phyloP scores from a whole-genome alignment of 2,888 invertebrate genomes.

The Heteromyza rotundicornis region DNA sequence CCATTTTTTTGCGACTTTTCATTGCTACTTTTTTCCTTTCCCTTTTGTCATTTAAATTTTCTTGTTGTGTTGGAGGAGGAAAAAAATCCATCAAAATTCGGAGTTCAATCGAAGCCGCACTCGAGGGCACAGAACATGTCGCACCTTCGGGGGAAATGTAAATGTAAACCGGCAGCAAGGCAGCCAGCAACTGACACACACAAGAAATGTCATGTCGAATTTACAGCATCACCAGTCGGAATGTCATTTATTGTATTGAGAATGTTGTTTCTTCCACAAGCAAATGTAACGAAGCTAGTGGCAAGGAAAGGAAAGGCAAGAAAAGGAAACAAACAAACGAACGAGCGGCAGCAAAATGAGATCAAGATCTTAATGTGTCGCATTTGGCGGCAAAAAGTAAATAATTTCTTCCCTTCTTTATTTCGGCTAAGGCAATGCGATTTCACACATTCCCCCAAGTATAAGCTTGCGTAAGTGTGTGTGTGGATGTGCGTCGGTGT shows the following conservation, averaged over 20 bases:
- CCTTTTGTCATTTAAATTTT: neutral
- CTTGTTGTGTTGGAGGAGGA: neutral
- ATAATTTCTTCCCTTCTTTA: neutral
- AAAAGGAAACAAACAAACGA: too few species aligned
- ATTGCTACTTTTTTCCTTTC: neutral
- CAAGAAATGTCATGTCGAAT: neutral
- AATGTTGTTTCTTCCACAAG: neutral
- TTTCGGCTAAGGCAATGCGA: too few species aligned
- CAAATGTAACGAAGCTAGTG: too few species aligned
- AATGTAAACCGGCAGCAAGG: neutral
- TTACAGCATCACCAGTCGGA: neutral
- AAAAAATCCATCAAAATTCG: neutral
- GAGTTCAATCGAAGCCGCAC: neutral
- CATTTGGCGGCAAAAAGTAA: neutral
- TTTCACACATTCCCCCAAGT: too few species aligned
- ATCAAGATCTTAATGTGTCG: neutral
- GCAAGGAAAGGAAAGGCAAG: too few species aligned
- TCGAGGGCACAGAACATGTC: neutral
- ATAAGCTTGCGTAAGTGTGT: too few species aligned
- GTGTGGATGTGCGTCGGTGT: too few species aligned
- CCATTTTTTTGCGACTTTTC: too few species aligned
- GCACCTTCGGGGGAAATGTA: neutral
- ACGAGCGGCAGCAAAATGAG: too few species aligned
- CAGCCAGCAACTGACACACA: neutral
- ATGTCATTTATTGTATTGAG: neutral